Percentiles rank a stretch among this genome's conserved stretches.
These are phyloP conservation scores for Papilio gigon DNA, from an alignment of 2,888 invertebrate species.

Conservation along the genomic window DNA sequence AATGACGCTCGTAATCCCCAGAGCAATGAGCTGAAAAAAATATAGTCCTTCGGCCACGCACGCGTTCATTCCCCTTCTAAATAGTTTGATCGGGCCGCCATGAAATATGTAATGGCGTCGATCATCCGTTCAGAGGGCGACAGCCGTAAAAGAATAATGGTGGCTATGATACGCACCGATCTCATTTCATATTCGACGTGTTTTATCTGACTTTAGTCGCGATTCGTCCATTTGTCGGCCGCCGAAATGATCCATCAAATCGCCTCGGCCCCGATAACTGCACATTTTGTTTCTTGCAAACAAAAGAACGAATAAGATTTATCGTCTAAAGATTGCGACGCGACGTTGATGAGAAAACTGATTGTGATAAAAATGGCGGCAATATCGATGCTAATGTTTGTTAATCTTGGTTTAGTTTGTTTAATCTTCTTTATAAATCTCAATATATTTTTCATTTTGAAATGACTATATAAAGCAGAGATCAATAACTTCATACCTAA, in stretches of 20 bases:
- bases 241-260: slow-evolving; percentile 47
- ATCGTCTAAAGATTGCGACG: slow-evolving; percentile 27
- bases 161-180: slow-evolving; percentile 54
- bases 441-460: too few relatives aligned
- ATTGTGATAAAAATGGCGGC: neutral
- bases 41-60: slow-evolving; percentile 60
- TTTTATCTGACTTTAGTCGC: slow-evolving; percentile 60
- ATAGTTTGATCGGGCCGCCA: slow-evolving; percentile 60
- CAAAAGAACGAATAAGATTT: slow-evolving; percentile 41
- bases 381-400: neutral
- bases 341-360: slow-evolving; percentile 24
- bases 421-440: neutral
- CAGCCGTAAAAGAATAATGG: slow-evolving; percentile 58
- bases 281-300: slow-evolving; percentile 34
- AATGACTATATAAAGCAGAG: too few relatives aligned
- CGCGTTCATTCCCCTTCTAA: slow-evolving; percentile 53
- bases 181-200: slow-evolving; percentile 59
- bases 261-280: slow-evolving; percentile 45
- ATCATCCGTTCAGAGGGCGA: slow-evolving; percentile 56
- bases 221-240: slow-evolving; percentile 52
- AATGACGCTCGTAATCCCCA: slow-evolving; percentile 74
- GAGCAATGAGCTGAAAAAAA: slow-evolving; percentile 72
- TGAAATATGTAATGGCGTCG: slow-evolving; percentile 68
- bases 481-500: too few relatives aligned
- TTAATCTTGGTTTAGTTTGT: neutral